Conservation (phyloP, 2,797 vertebrate species). For the Crax fasciolata region DNA sequence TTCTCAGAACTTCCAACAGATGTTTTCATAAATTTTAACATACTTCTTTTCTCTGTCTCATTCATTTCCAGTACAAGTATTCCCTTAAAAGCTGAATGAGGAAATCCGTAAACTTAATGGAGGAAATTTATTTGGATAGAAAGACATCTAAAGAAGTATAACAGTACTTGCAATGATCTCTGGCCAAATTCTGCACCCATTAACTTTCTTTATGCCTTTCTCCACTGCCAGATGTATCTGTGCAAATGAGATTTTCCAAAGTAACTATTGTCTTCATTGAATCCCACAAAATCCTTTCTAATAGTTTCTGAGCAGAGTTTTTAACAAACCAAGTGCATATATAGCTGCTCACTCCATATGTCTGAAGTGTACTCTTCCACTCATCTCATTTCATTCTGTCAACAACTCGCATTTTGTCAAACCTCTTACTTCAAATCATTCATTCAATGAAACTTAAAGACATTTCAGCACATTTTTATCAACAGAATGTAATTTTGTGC, state of each 20-base stretch:
- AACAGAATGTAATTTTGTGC: constrained; percentile 63
- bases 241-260: constrained; percentile 41
- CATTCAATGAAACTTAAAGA: constrained; percentile 50
- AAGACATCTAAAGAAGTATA: constrained; percentile 56
- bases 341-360: neutral
- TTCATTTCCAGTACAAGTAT: constrained; percentile 65
- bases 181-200: constrained; percentile 57
- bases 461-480: constrained; percentile 69
- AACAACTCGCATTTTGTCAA: constrained; percentile 68
- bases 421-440: constrained; percentile 62
- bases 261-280: constrained; percentile 46
- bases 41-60: constrained; percentile 44
- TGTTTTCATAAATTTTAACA: constrained; percentile 73
- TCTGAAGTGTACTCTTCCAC: constrained; percentile 21
- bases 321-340: constrained; percentile 9
- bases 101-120: constrained; percentile 66
- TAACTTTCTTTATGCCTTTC: constrained; percentile 52
- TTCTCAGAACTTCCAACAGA: constrained; percentile 70
- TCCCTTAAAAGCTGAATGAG: constrained; percentile 66
- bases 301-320: constrained; percentile 3
- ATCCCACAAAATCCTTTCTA: constrained; percentile 20
- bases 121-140: constrained; percentile 66
- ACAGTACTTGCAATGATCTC: constrained; percentile 38
- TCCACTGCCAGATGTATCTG: constrained; percentile 34
- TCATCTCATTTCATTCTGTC: constrained; percentile 40